A percentile compares a stretch with the other conserved stretches of the same genome.
Evolutionary conservation across 1,140 invertebrate species (phyloP).

Genomic region (Rhizoglyphus robini): DNA sequence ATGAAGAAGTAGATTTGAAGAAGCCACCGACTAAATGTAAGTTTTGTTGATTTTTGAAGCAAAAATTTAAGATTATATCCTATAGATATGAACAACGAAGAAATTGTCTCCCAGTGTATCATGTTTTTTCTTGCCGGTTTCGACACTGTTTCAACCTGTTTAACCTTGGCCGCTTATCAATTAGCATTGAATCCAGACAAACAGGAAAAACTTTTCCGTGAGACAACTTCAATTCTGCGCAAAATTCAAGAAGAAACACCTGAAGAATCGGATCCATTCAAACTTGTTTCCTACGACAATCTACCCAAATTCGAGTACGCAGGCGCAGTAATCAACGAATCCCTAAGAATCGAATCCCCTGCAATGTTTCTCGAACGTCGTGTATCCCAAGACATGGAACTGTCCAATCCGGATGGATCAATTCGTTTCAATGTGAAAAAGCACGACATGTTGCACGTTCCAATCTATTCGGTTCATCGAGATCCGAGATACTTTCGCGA

Average conservation of each 20-base stretch:
- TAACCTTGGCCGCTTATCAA: too few relatives aligned
- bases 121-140: too few relatives aligned
- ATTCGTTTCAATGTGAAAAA: not conserved
- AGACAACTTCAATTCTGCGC: slow-evolving; percentile 28
- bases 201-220: slow-evolving; percentile 36
- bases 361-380: not conserved
- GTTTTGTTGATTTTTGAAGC: not conserved
- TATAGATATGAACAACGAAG: too few relatives aligned
- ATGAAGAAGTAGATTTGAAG: not conserved
- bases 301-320: not conserved
- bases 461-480: not conserved
- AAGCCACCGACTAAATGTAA: not conserved
- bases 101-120: too few relatives aligned
- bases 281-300: not conserved
- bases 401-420: not conserved
- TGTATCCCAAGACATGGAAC: not conserved
- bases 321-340: not conserved
- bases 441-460: not conserved
- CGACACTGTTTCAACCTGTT: too few relatives aligned
- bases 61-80: not conserved
- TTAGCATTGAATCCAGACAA: too few relatives aligned
- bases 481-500: not conserved
- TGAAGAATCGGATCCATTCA: not conserved
- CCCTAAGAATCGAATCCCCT: not conserved
- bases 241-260: not conserved